phyloP scores from a whole-genome alignment of 1,140 invertebrate genomes.

The Saccostrea glomerata region DNA sequence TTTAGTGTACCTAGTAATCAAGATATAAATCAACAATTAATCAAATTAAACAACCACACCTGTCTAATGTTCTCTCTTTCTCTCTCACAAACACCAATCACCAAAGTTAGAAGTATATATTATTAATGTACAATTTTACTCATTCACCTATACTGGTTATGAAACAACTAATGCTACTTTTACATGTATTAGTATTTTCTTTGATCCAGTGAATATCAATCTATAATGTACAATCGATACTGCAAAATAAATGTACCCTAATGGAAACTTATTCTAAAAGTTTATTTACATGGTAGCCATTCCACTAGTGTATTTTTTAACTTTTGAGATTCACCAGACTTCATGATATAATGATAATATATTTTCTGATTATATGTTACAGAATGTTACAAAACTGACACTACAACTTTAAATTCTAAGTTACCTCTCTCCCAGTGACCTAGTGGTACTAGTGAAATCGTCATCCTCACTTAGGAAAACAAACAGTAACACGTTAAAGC shows the following conservation, averaged over 20 bases:
- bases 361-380: not conserved
- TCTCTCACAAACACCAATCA: not conserved
- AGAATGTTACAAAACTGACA: not conserved
- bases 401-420: not conserved
- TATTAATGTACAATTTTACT: not conserved
- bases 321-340: conserved; percentile 8
- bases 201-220: conserved; percentile 24
- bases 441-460: conserved; percentile 28
- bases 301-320: not conserved
- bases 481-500: conserved; percentile 25
- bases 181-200: not conserved
- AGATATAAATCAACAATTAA: too few species aligned
- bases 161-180: not conserved
- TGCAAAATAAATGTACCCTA: not conserved
- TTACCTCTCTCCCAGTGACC: conserved; percentile 29
- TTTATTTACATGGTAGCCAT: too few species aligned
- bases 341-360: not conserved
- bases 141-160: not conserved
- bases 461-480: conserved; percentile 27
- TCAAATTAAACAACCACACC: too few species aligned
- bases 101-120: not conserved
- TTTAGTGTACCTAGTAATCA: too few species aligned
- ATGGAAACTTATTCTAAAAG: too few species aligned
- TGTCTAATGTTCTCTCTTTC: not conserved
- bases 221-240: not conserved